These are phyloP conservation scores for Hemicentrotus pulcherrimus DNA, from an alignment of 35 echinoderm and acorn worm genomes.

Conservation along the genomic window DNA sequence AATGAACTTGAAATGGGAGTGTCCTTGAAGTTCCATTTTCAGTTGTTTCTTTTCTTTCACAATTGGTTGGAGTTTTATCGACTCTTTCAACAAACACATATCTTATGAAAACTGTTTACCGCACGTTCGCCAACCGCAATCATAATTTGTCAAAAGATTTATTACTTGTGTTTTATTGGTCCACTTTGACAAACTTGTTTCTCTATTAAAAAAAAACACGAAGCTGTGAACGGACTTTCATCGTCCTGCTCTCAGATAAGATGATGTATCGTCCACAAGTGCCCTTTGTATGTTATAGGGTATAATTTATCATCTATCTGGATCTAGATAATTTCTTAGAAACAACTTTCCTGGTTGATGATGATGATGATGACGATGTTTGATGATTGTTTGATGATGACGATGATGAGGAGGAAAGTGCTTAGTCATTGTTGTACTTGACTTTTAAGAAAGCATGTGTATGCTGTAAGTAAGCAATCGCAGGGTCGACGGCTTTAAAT, in stretches of 20 bases:
- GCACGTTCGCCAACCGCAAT: neutral
- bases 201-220: neutral
- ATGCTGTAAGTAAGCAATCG: too few species aligned
- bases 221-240: neutral
- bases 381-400: too few species aligned
- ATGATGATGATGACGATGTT: too few species aligned
- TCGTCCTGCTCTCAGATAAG: neutral
- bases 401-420: too few species aligned
- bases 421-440: too few species aligned
- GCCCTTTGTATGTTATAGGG: too few species aligned
- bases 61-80: neutral
- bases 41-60: neutral
- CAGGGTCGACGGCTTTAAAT: too few species aligned
- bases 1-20: neutral
- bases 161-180: neutral
- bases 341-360: too few species aligned
- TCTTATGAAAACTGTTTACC: neutral
- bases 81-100: neutral
- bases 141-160: neutral
- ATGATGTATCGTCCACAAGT: too few species aligned
- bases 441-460: too few species aligned
- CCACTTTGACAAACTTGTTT: neutral
- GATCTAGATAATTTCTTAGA: too few species aligned
- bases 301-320: too few species aligned
- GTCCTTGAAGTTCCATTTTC: neutral